A percentile compares a stretch with the other conserved stretches of the same genome.
These are phyloP conservation scores for Coilia nasus DNA, from an alignment of 2,797 vertebrate species.

Conservation along the genomic window DNA sequence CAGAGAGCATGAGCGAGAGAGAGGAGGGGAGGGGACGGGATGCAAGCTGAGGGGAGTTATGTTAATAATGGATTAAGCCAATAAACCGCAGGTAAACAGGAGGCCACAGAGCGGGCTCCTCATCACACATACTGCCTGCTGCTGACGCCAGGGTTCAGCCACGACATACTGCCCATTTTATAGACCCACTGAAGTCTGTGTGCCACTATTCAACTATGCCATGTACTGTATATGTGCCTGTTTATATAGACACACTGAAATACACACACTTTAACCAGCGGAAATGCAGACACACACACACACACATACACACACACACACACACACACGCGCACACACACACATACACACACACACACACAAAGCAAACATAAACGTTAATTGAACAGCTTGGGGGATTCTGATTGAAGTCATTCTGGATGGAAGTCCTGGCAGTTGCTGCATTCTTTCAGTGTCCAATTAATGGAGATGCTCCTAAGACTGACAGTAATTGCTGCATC, in stretches of 20 bases:
- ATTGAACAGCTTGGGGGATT: neutral
- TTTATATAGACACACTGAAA: slow-evolving; percentile 31
- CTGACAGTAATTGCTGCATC: slow-evolving; percentile 63
- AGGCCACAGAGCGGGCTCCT: slow-evolving; percentile 46
- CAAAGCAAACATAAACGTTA: neutral
- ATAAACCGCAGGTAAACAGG: slow-evolving; percentile 45
- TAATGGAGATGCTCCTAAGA: slow-evolving; percentile 54
- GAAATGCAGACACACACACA: neutral
- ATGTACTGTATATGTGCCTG: neutral
- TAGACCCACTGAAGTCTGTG: neutral
- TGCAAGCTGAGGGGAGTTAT: slow-evolving; percentile 28
- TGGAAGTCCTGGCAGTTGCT: slow-evolving; percentile 34
- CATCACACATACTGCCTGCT: slow-evolving; percentile 47
- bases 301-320: slow-evolving; percentile 23
- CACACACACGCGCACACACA: slow-evolving; percentile 33
- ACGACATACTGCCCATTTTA: neutral
- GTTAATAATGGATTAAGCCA: slow-evolving; percentile 60
- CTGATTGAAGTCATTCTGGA: neutral
- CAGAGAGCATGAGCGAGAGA: neutral
- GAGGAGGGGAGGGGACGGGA: neutral
- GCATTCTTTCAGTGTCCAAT: slow-evolving; percentile 50
- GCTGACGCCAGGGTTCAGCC: slow-evolving; percentile 40
- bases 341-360: slow-evolving; percentile 29
- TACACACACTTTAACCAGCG: slow-evolving; percentile 16
- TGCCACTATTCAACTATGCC: neutral